phyloP scores from a whole-genome alignment of 2,797 vertebrate genomes.

The Cyclura pinguis region DNA sequence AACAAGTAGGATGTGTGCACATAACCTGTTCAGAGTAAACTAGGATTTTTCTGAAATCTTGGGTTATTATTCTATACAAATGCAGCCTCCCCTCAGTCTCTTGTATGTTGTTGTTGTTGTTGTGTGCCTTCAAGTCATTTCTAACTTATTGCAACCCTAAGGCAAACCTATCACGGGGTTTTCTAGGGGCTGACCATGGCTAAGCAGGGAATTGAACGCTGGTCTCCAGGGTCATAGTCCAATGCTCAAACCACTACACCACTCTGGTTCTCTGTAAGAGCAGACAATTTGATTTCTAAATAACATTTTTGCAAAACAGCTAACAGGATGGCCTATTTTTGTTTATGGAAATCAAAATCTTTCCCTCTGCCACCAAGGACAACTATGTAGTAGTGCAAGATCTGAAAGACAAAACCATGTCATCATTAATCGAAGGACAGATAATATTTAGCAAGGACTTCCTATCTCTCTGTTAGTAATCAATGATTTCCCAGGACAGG shows the following conservation, averaged over 20 bases:
- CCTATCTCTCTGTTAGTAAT: not conserved
- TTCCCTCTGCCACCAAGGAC: slow-evolving; percentile 26
- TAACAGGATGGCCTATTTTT: slow-evolving; percentile 15
- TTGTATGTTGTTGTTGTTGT: not conserved
- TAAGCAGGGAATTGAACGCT: no score
- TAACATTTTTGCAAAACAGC: slow-evolving; percentile 30
- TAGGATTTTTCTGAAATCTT: not conserved
- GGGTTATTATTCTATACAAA: not conserved
- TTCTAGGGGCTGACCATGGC: no score
- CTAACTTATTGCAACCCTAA: no score
- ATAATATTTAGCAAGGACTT: not conserved
- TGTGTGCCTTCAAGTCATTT: no score
- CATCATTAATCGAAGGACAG: not conserved
- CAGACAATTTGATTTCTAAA: slow-evolving; percentile 55
- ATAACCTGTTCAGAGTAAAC: not conserved
- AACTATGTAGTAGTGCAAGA: slow-evolving; percentile 4
- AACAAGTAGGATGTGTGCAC: not conserved
- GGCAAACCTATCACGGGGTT: no score
- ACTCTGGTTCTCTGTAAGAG: not conserved
- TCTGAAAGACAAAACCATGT: slow-evolving; percentile 18
- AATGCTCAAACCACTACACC: no score
- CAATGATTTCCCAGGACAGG: not conserved
- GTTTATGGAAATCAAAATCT: slow-evolving; percentile 43
- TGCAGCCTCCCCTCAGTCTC: not conserved
- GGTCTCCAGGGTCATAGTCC: no score